phyloP scores from a whole-genome alignment of 2,113 vertebrate species.

The Myotis yumanensis region DNA sequence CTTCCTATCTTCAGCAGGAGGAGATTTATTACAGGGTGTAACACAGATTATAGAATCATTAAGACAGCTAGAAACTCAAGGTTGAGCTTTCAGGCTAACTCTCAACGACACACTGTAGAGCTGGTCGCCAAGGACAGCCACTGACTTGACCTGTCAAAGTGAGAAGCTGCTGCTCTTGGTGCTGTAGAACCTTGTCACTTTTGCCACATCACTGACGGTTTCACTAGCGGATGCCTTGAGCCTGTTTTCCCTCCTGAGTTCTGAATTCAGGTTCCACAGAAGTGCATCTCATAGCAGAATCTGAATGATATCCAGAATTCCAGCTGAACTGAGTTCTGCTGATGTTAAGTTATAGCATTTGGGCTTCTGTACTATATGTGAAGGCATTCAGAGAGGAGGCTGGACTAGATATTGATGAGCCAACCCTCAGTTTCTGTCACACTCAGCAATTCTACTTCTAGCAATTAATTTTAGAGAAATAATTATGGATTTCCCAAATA shows the following conservation, averaged over 20 bases:
- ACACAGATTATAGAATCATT: neutral
- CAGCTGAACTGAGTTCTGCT: neutral
- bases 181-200: neutral
- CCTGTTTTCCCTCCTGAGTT: neutral
- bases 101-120: neutral
- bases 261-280: neutral
- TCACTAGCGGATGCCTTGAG: neutral
- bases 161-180: neutral
- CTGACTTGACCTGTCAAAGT: neutral
- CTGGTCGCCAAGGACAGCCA: neutral
- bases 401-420: neutral
- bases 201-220: neutral
- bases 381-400: neutral
- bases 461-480: slow-evolving; percentile 4
- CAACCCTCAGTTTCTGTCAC: neutral
- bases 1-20: neutral
- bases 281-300: neutral
- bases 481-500: neutral
- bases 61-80: neutral
- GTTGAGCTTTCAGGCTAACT: neutral
- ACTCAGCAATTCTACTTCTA: neutral
- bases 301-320: neutral
- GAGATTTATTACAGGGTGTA: neutral
- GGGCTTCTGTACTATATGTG: neutral
- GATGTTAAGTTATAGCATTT: neutral